A percentile compares a stretch with the other conserved stretches of the same genome.
Evolutionary conservation across 2,113 vertebrate species (phyloP).

Genomic region (Chunga burmeisteri): DNA sequence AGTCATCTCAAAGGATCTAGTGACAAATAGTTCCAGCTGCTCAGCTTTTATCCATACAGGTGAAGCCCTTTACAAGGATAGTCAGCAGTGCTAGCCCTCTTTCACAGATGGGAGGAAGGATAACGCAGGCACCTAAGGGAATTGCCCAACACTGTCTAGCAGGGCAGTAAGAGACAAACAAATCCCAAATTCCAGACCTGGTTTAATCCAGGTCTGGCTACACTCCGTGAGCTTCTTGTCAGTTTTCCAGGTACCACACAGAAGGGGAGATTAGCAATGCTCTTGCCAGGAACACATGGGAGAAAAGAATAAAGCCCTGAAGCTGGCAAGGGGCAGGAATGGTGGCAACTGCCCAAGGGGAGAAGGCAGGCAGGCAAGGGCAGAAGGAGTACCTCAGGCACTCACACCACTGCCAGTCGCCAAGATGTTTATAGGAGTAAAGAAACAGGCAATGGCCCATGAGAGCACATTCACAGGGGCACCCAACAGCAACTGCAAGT

Average conservation of each 20-base stretch:
- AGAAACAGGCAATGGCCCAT: not conserved
- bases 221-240: not conserved
- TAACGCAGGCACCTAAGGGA: not conserved
- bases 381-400: not conserved
- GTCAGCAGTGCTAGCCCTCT: not conserved
- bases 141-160: not conserved
- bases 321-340: not conserved
- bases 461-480: accelerated
- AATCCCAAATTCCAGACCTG: not conserved
- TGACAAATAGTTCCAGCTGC: not conserved
- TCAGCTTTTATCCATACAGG: not conserved
- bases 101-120: not conserved
- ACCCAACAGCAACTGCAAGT: not conserved
- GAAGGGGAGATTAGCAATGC: not conserved
- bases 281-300: not conserved
- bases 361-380: not conserved
- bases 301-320: not conserved
- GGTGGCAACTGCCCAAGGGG: not conserved
- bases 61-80: not conserved
- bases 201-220: not conserved
- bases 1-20: not conserved
- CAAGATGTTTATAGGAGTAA: not conserved
- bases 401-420: not conserved
- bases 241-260: not conserved
- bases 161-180: not conserved